Percentiles rank a stretch among this genome's conserved stretches.
phyloP scores from a whole-genome alignment of 2,797 vertebrate species.

The Pempheris klunzingeri region DNA sequence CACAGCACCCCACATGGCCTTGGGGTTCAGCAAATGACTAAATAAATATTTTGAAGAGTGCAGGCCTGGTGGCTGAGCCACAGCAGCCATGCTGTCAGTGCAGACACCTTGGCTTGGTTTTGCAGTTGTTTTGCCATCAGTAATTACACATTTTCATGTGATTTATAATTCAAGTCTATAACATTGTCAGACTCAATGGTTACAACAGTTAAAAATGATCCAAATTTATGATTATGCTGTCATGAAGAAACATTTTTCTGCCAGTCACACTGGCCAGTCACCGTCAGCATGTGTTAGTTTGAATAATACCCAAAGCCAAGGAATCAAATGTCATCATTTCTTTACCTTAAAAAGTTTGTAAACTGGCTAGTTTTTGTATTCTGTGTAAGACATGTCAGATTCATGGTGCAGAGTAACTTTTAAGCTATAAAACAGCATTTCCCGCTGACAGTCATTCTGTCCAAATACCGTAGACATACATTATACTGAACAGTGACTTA shows the following conservation, averaged over 20 bases:
- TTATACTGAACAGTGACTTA: neutral
- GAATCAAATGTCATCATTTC: neutral
- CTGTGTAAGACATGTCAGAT: too few species aligned
- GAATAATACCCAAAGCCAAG: neutral
- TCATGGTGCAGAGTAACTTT: neutral
- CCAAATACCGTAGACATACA: neutral
- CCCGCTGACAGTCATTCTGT: neutral
- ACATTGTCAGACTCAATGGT: too few species aligned
- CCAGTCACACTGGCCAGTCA: neutral
- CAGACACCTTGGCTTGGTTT: conserved; percentile 3
- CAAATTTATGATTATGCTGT: too few species aligned
- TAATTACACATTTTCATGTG: neutral
- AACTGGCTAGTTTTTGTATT: too few species aligned
- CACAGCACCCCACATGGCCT: neutral
- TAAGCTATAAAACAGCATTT: neutral
- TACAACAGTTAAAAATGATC: too few species aligned
- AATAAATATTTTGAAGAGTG: conserved; percentile 4
- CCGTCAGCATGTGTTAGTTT: neutral
- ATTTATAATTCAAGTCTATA: conserved; percentile 16
- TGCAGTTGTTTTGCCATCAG: too few species aligned
- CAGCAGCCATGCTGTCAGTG: neutral
- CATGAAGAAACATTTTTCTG: conserved; percentile 23
- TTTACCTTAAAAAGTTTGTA: neutral
- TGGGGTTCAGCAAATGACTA: neutral
- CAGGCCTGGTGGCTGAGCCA: neutral